Evolutionary conservation across 2,113 vertebrate genomes (phyloP), one percentile per base, ranked within the genome.

Genomic region (Tragulus kanchil): DNA sequence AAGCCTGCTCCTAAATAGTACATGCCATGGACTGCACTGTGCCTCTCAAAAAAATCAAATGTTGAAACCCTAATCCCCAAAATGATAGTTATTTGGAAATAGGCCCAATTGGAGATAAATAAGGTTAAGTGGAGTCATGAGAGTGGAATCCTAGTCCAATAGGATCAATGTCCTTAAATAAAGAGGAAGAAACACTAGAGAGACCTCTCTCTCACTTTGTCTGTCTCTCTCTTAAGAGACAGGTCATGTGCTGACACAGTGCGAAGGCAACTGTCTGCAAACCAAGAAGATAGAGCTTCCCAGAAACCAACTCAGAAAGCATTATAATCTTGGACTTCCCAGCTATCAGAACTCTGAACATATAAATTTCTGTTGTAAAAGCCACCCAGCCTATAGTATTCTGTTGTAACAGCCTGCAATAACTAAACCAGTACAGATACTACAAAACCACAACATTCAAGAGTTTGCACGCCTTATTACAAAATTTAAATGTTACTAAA

Each of bases 381-480:
- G 50, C 0, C 16, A 36, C 6, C 15, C 0, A 0, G 28, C 78
- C 26, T 45, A 19, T 31, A 2, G 17, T 54, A 31, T 71, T 25
- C 87, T 65, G 25, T n/a, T 69, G 31, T 25, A 21, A 5, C 21
- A 48, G 16, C 21, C 26, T 19, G 7, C 36, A 50, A 16, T 31
- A 10, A 58, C 23, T 81, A 59, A 81, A 13, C 36, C 54, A 28
- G 1, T 36, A 14, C 15, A 78, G 45, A 31, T 31, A 81, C 6
- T 26, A 92, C 10, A 85, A 45, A 69, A 64, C 36, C 26, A 75
- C 36, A 36, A 31, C 4, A 89, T 61, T 3, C 10, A 54, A 82
- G 54, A 23, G 26, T 83, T 90, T 31, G 9, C 23, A 28, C 15
- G 17, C 23, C 56, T 78, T 89, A 36, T 42, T 65, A 54, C 75